Percentiles rank a stretch among this genome's conserved stretches.
phyloP scores from a whole-genome alignment of 2,797 vertebrate species.

The Enteromius radiatus region DNA sequence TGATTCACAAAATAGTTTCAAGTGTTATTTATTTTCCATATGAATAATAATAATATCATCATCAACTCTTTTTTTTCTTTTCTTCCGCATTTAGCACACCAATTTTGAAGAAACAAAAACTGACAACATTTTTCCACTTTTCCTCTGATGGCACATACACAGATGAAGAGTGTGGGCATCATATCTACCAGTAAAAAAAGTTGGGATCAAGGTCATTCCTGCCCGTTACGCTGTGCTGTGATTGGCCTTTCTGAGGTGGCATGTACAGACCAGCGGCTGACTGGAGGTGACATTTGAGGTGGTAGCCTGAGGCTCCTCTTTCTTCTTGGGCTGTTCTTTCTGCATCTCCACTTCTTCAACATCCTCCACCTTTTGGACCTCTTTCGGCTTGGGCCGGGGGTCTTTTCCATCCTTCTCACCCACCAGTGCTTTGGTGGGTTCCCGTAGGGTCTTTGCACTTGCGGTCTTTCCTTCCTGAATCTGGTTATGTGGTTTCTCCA shows the following conservation, averaged over 20 bases:
- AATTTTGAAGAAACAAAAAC: slow-evolving; percentile 1
- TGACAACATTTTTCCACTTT: not conserved
- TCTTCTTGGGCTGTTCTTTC: slow-evolving; percentile 59
- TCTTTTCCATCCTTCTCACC: slow-evolving; percentile 75
- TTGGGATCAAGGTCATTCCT: not conserved
- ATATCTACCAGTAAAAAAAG: slow-evolving; percentile 5
- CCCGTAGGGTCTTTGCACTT: slow-evolving; percentile 85
- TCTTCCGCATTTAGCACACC: not conserved
- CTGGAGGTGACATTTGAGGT: slow-evolving; percentile 63
- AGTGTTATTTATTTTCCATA: slow-evolving; percentile 13
- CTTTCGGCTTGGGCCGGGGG: slow-evolving; percentile 69
- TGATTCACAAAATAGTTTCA: slow-evolving; percentile 27
- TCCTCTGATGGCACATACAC: not conserved
- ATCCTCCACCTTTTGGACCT: slow-evolving; percentile 64
- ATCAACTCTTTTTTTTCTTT: not conserved
- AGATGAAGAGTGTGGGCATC: not conserved
- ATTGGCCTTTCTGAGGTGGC: slow-evolving; percentile 76
- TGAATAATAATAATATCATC: not conserved
- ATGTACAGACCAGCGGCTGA: slow-evolving; percentile 75
- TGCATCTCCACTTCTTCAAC: slow-evolving; percentile 66
- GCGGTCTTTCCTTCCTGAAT: slow-evolving; percentile 83
- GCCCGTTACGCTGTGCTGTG: slow-evolving; percentile 58
- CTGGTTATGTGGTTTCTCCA: slow-evolving; percentile 76
- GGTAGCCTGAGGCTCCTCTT: slow-evolving; percentile 69
- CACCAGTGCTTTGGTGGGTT: slow-evolving; percentile 77